Conservation (phyloP, 2,113 vertebrate genomes). For the Sinocyclocheilus maitianheensis region DNA sequence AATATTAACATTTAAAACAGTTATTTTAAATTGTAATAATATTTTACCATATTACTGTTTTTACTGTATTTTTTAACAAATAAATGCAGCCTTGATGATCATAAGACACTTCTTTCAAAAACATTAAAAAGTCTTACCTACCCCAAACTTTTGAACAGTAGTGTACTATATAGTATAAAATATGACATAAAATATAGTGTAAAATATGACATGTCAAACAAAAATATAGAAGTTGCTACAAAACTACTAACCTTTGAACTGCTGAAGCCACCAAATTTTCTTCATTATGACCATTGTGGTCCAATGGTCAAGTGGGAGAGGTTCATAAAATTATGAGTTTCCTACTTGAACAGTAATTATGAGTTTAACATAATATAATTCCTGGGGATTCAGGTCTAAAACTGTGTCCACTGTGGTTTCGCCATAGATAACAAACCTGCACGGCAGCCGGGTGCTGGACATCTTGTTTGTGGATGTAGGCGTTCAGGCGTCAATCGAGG, state of each 20-base stretch:
- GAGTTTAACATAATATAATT: background rate
- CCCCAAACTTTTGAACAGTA: background rate
- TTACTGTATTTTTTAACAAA: background rate
- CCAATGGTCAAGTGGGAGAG: background rate
- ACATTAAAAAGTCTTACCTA: background rate
- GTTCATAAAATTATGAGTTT: background rate
- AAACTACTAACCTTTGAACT: background rate
- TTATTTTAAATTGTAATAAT: background rate
- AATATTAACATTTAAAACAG: background rate
- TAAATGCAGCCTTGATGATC: background rate
- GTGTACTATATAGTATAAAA: background rate
- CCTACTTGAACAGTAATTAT: background rate
- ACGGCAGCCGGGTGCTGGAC: conserved; percentile 89
- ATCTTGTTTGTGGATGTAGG: conserved; percentile 89
- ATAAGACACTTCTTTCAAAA: background rate
- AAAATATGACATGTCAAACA: background rate
- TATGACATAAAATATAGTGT: background rate
- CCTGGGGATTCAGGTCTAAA: background rate
- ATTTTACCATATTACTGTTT: background rate
- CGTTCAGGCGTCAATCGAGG: conserved; percentile 86
- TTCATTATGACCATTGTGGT: background rate
- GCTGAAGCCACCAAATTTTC: background rate
- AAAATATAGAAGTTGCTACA: background rate
- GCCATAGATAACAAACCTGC: conserved; percentile 88
- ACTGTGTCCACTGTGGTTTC: conserved; percentile 27